Evolutionary conservation across 2,113 vertebrate species (phyloP).

Genomic region (Hepsetus odoe): DNA sequence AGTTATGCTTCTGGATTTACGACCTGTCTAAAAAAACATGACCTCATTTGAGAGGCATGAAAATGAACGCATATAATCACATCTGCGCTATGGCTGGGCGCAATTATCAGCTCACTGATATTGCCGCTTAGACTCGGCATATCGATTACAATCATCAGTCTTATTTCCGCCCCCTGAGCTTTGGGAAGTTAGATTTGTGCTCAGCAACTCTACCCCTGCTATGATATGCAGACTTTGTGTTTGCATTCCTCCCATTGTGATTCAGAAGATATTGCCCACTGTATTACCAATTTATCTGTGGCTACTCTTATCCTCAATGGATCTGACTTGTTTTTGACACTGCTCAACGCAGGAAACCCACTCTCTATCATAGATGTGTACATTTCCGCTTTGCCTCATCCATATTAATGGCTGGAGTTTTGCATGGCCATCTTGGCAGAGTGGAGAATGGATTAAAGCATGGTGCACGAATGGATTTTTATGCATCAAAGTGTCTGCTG

Average conservation of each 20-base stretch:
- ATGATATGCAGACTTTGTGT: slow-evolving; percentile 12
- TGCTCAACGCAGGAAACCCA: slow-evolving; percentile 21
- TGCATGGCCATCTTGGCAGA: slow-evolving; percentile 37
- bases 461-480: slow-evolving; percentile 50
- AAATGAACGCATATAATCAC: neutral
- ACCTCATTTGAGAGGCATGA: neutral
- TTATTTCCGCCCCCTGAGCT: neutral
- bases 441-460: slow-evolving; percentile 53
- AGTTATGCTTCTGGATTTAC: neutral
- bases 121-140: neutral
- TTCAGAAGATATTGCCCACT: slow-evolving; percentile 22
- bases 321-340: slow-evolving; percentile 51
- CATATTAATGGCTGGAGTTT: slow-evolving; percentile 54
- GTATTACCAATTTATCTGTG: slow-evolving; percentile 25
- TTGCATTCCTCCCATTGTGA: slow-evolving; percentile 24
- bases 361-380: slow-evolving; percentile 46
- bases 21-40: neutral
- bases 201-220: neutral
- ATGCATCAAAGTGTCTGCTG: slow-evolving; percentile 53
- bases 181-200: neutral
- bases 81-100: neutral
- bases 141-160: neutral
- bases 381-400: slow-evolving; percentile 41
- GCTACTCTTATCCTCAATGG: slow-evolving; percentile 36
- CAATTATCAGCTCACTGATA: neutral